Evolutionary conservation across 2,113 vertebrate species (phyloP), one percentile per base, ranked within the genome.

Genomic region (Acrocephalus kingi): DNA sequence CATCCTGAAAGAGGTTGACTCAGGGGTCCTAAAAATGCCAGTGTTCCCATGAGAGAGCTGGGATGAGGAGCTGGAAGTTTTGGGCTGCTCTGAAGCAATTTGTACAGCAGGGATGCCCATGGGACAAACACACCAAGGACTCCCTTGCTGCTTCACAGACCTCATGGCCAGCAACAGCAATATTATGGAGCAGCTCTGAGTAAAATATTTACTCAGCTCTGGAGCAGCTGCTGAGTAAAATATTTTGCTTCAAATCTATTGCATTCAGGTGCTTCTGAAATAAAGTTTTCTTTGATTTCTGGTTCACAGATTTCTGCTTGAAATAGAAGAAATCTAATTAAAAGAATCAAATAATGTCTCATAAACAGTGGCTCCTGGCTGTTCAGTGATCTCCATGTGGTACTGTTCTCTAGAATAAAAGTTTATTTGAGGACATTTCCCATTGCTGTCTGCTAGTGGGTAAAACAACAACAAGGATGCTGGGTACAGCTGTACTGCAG

Each of bases 311-410:
- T 77, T 92, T 92, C 76, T 94, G 20, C 63, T 37, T 71, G 55
- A 92, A 91, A 89, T 31, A 62, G 46, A 89, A 89, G 43, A 94
- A 94, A 91, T 78, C 18, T 59, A 61, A 85, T 90, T 55, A 39
- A 52, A 73, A 73, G 3, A 80, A 92, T 86, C 54, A 77, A 91
- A 91, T 92, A 80, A 62, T 24, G 43, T 20, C 51, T 87, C 23
- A 64, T 43, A 74, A 94, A 62, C 11, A 41, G 43, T 18, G 3
- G 23, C 25, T 41, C 24, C 25, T 43, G 59, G 35, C 62, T 61
- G 66, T 22, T 55, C 56, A 68, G 49, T 58, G 45, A 39, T 48
- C 46, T 77, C 58, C 35, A 2, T 41, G 19, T n/a, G 31, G 28
- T n/a, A 56, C 46, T 63, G 43, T 41, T 92, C 39, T 72, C 23